Conservation (phyloP, 2,113 vertebrate genomes). For the Delphinus delphis region DNA sequence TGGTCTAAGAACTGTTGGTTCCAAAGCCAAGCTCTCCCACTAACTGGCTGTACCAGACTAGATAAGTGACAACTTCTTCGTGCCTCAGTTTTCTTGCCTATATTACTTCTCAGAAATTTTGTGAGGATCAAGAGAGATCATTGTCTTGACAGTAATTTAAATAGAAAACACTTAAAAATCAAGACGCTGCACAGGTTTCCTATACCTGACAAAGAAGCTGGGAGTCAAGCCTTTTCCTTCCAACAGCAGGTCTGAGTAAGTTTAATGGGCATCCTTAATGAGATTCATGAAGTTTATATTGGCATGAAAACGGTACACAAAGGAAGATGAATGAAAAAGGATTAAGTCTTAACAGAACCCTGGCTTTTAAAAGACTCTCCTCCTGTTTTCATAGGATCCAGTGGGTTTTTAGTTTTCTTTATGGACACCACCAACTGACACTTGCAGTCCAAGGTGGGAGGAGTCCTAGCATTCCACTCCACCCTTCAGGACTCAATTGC, state of each 20-base stretch:
- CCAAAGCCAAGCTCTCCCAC: neutral
- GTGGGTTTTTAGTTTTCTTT: neutral
- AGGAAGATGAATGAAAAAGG: neutral
- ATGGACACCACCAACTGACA: neutral
- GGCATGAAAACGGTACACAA: neutral
- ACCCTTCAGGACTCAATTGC: neutral
- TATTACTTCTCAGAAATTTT: neutral
- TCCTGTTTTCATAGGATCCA: neutral
- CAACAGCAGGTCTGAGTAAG: neutral
- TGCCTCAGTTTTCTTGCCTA: neutral
- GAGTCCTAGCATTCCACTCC: neutral
- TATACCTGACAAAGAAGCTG: neutral
- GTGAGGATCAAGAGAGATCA: neutral
- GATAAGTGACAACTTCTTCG: neutral
- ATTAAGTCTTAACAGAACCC: neutral
- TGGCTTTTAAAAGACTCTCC: neutral
- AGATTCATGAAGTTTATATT: neutral
- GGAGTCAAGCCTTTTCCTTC: neutral
- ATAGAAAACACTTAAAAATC: conserved; percentile 14
- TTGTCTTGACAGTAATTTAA: neutral
- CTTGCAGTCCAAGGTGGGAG: neutral
- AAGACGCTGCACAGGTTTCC: neutral
- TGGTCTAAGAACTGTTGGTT: neutral
- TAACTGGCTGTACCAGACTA: neutral
- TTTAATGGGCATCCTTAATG: neutral